Evolutionary conservation across 2,888 invertebrate species (phyloP), one percentile per base, ranked within the genome.

Genomic region (Pheosia gnoma): DNA sequence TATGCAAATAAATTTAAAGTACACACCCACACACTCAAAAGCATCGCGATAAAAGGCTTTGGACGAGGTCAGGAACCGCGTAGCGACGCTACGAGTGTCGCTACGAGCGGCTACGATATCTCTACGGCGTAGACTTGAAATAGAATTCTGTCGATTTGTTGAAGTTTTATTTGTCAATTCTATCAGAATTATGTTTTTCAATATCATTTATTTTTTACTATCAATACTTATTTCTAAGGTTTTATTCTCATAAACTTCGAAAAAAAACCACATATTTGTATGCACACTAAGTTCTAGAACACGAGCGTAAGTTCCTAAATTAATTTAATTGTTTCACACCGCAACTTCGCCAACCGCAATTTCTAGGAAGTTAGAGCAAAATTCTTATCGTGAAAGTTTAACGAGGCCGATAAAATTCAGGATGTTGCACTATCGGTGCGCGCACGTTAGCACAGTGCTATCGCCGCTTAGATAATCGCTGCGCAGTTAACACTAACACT

Each of bases 1-100:
- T 68, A 73, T 74, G 75, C 70, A 76, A 75, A 75, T 74, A 75
- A 70, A 73, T 75, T 76, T 70, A 67, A 67, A 67, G 65, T 62
- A 57, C 62, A 65, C 66, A 65, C 25, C 25, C 70, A 66, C 72
- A 65, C 66, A 66, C 58, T 67, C 59, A 59, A 67, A 68, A 59
- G 63, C 64, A 63, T 63, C 59, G 63, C 70, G 71, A 73, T 77
- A 79, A 78, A 75, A 72, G 67, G 71, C 72, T 61, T 57, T 52
- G 62, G 64, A 57, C 62, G 68, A 66, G 72, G 70, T 68, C 72
- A 68, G 59, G 67, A 66, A 72, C 71, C 66, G 67, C 71, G 75
- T 74, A 79, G 72, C 61, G 60, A 60, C 58, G 60, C 80, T 77
- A 76, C 77, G 75, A 68, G 67, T 58, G 63, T 67, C 52, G 66